phyloP scores from a whole-genome alignment of 1,140 invertebrate species.

The Drosophila saltans region DNA sequence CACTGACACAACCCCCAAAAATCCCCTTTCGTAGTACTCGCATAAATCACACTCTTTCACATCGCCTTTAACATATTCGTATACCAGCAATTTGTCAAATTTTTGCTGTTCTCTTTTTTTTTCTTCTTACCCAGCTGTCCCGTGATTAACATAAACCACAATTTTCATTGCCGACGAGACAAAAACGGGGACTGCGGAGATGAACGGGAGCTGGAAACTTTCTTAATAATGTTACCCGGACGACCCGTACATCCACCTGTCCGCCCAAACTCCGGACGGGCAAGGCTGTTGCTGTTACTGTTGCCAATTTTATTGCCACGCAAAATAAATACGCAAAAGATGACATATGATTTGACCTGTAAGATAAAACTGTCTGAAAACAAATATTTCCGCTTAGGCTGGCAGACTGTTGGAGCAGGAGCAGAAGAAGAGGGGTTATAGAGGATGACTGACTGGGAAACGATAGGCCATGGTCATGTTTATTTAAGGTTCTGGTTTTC shows the following conservation, averaged over 20 bases:
- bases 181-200: not conserved
- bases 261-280: constrained; percentile 7
- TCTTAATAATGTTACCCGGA: constrained; percentile 65
- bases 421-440: not conserved
- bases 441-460: constrained; percentile 24
- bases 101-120: constrained; percentile 50
- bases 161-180: constrained; percentile 60
- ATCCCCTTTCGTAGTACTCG: constrained; percentile 26
- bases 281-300: constrained; percentile 45
- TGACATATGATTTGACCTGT: constrained; percentile 78
- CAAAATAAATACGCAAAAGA: constrained; percentile 79
- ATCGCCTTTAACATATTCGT: constrained; percentile 29
- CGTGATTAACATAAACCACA: constrained; percentile 77
- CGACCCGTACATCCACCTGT: constrained; percentile 54
- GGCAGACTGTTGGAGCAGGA: not conserved
- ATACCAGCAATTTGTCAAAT: constrained; percentile 73
- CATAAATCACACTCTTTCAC: constrained; percentile 65
- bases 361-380: constrained; percentile 74
- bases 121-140: constrained; percentile 24
- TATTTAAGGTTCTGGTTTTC: constrained; percentile 73
- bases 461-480: constrained; percentile 52
- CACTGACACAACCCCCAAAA: constrained; percentile 7
- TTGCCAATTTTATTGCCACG: constrained; percentile 58
- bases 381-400: constrained; percentile 73
- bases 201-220: constrained; percentile 47